These are phyloP conservation scores for Rachycentron canadum DNA, from an alignment of 2,797 vertebrate genomes.

Conservation along the genomic window DNA sequence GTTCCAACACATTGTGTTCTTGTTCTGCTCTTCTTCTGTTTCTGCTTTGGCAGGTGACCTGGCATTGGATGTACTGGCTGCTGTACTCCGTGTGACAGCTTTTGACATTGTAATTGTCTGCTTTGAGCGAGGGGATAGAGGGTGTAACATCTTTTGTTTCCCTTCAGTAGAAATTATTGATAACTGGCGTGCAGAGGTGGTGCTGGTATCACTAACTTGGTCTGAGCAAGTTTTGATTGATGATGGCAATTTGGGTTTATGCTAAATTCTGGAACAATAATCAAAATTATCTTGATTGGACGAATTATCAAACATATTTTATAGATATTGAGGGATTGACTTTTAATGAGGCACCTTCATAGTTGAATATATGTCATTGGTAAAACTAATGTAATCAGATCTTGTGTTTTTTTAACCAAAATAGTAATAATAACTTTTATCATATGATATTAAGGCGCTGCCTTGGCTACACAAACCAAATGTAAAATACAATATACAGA, in stretches of 20 bases:
- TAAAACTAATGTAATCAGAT: neutral
- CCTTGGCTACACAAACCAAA: neutral
- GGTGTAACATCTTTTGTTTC: constrained; percentile 78
- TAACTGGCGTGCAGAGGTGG: constrained; percentile 67
- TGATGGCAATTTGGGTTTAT: constrained; percentile 33
- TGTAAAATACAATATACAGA: neutral
- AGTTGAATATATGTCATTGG: neutral
- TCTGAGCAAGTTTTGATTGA: constrained; percentile 43
- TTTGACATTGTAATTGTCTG: constrained; percentile 82
- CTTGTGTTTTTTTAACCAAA: neutral
- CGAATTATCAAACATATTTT: constrained; percentile 11
- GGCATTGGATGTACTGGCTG: constrained; percentile 76
- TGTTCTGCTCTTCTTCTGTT: constrained; percentile 81
- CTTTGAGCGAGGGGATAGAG: constrained; percentile 69
- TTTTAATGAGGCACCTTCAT: neutral
- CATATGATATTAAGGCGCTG: neutral
- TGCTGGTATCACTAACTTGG: constrained; percentile 68
- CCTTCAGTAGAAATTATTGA: constrained; percentile 78
- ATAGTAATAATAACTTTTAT: neutral
- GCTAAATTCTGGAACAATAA: neutral
- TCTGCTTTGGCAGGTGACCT: constrained; percentile 78
- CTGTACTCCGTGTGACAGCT: constrained; percentile 79
- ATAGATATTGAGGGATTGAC: neutral
- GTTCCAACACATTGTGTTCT: constrained; percentile 83
- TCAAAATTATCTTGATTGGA: neutral